Evolutionary conservation across 2,888 invertebrate genomes (phyloP), one percentile per base, ranked within the genome.

Genomic region (Acleris cristana): DNA sequence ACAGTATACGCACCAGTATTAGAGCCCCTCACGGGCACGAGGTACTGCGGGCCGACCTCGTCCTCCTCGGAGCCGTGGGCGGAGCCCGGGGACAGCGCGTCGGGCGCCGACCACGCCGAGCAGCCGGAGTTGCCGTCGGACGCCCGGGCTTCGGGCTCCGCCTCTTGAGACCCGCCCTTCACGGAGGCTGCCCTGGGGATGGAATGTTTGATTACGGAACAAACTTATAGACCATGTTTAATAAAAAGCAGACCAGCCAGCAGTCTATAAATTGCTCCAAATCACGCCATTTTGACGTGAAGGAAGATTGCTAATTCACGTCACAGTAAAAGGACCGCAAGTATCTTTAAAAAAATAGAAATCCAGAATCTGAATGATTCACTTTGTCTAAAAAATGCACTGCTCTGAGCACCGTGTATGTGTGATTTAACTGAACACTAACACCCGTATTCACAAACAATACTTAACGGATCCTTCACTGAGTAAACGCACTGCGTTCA

Each of bases 81-180:
- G 0, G 86, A 87, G 65, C 87, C 91, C 3, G 90, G 90, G 2
- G 92, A 92, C 64, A 92, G 82, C 49, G 86, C 89, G 74, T 90
- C 90, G 3, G 86, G 88, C 52, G 82, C 83, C 5, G 88, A 86
- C 88, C 89, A 90, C 79, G 12, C 74, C 72, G 56, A 71, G 69
- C 72, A 57, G 62, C 65, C 66, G 67, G 65, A 65, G 60, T 55
- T 52, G 53, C 58, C 70, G 26, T 71, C 70, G 18, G 58, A 74
- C 45, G 69, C 76, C 65, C 69, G 70, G 40, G 72, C 72, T 19
- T 71, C 73, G 18, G 54, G 73, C 56, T 70, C 74, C 23, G 69
- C 66, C 48, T 66, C 65, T 73, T 16, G 66, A 74, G 78, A 72
- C 12, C 73, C 78, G 45, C 81, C 87, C 70, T 88, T 88, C 1